Conservation (phyloP, 2,113 vertebrate species). For the Benitochromis conjunctus region DNA sequence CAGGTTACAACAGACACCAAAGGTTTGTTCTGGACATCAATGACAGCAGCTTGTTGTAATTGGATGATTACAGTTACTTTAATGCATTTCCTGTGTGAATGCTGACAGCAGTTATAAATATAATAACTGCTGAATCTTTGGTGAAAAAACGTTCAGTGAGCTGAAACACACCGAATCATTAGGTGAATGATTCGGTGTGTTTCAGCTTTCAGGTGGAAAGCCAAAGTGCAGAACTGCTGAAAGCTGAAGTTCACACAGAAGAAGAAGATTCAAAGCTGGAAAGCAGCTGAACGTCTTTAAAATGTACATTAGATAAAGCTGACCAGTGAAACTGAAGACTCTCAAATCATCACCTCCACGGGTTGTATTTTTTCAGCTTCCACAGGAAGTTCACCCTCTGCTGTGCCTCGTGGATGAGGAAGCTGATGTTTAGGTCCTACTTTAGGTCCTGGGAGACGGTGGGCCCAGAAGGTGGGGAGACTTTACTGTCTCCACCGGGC, state of each 20-base stretch:
- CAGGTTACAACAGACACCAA: background rate
- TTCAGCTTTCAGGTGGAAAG: too few species aligned
- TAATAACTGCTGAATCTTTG: too few species aligned
- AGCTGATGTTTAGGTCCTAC: background rate
- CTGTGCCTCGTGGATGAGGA: background rate
- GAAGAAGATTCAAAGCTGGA: background rate
- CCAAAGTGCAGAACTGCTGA: background rate
- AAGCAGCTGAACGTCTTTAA: background rate
- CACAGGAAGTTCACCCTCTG: background rate
- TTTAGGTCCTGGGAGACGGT: background rate
- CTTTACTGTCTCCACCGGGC: background rate
- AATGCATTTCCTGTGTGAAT: background rate
- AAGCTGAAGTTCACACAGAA: background rate
- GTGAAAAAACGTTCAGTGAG: background rate
- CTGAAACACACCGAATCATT: fast-evolving
- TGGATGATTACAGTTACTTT: background rate
- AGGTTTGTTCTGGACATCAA: background rate
- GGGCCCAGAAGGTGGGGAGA: background rate
- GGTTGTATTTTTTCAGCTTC: too few species aligned
- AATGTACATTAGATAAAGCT: background rate
- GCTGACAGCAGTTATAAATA: background rate
- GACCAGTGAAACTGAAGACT: background rate
- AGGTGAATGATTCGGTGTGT: too few species aligned
- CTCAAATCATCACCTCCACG: background rate
- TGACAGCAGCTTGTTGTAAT: background rate